Percentiles rank a stretch among this genome's conserved stretches.
Conservation (phyloP, 2,797 vertebrate species). For the Microtus obscurus region DNA sequence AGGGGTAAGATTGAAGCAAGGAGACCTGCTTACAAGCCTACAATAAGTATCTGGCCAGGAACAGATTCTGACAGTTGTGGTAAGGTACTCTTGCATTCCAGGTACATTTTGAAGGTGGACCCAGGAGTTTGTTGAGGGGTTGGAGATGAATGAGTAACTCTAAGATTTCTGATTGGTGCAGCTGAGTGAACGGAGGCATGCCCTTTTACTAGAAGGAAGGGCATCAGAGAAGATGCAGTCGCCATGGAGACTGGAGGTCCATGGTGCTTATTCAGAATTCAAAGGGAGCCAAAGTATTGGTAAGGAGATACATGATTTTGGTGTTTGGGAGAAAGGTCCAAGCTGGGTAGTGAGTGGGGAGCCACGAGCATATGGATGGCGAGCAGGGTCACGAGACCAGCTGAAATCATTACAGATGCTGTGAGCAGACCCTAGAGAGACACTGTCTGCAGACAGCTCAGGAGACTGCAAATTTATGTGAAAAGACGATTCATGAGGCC, state of each 20-base stretch:
- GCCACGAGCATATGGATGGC: not conserved
- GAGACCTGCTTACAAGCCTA: not conserved
- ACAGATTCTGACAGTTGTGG: not conserved
- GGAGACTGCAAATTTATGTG: not conserved
- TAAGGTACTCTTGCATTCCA: not conserved
- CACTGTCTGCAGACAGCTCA: not conserved
- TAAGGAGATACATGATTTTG: not conserved
- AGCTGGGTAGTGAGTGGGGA: not conserved
- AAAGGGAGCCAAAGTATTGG: not conserved
- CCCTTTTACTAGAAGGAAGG: not conserved
- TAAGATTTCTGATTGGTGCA: not conserved
- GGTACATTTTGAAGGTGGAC: not conserved
- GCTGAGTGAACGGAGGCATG: not conserved
- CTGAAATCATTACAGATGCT: not conserved
- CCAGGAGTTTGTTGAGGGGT: not conserved
- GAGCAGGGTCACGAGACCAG: not conserved
- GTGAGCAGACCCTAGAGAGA: not conserved
- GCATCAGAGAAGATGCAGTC: not conserved
- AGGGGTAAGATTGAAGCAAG: not conserved
- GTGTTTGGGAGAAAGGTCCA: not conserved
- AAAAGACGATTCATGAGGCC: not conserved
- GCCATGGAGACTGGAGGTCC: not conserved
- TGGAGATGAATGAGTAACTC: not conserved
- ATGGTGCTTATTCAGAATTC: slow-evolving; percentile 27
- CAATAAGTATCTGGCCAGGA: not conserved